A percentile compares a stretch with the other conserved stretches of the same genome.
phyloP scores from a whole-genome alignment of 1,140 invertebrate genomes.

The Oreohelix idahoensis region DNA sequence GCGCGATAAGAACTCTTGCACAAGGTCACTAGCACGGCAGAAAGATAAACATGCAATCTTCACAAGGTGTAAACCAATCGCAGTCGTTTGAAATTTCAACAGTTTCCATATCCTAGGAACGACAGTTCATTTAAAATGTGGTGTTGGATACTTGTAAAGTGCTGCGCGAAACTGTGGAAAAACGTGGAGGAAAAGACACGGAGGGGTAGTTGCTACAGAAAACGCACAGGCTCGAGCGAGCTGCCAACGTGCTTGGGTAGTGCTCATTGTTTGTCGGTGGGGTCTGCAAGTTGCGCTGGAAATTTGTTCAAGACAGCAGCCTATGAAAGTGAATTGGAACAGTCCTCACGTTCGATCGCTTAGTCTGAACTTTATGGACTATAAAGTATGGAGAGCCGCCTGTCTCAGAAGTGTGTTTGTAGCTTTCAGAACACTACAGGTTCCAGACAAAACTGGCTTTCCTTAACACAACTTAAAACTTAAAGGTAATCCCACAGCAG shows the following conservation, averaged over 20 bases:
- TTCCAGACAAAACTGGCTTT: too few relatives aligned
- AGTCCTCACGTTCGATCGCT: background rate
- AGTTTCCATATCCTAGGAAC: background rate
- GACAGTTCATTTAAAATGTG: background rate
- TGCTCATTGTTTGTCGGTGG: background rate
- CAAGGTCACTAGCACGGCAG: too few relatives aligned
- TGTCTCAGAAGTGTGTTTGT: too few relatives aligned
- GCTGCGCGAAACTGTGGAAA: background rate
- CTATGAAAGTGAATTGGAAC: background rate
- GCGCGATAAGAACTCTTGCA: too few relatives aligned
- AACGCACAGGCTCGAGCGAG: background rate
- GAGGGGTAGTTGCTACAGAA: background rate
- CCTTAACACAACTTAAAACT: too few relatives aligned
- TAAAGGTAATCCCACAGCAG: too few relatives aligned
- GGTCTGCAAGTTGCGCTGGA: background rate
- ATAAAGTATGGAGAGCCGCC: background rate
- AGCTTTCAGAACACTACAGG: too few relatives aligned
- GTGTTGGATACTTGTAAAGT: background rate
- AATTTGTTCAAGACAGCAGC: background rate
- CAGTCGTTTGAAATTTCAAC: background rate
- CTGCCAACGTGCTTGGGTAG: background rate
- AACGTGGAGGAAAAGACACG: background rate
- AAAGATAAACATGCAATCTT: background rate
- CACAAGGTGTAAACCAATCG: background rate
- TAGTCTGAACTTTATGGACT: background rate